Percentiles rank a stretch among this genome's conserved stretches.
These are phyloP conservation scores for Actenoides lindsayi DNA, from an alignment of 2,113 vertebrate genomes.

Conservation along the genomic window DNA sequence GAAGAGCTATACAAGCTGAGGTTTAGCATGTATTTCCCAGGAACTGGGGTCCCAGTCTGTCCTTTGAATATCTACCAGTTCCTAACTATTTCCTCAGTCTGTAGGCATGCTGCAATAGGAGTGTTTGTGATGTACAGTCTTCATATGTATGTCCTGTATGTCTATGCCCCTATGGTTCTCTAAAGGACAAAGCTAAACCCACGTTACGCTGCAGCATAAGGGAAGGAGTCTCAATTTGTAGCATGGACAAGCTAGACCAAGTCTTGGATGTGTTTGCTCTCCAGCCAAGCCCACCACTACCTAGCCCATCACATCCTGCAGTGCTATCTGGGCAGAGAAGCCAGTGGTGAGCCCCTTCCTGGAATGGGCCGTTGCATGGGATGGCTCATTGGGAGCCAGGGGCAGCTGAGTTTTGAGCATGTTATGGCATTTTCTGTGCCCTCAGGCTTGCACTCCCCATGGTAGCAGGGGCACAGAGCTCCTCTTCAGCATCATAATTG, in stretches of 20 bases:
- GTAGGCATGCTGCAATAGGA: background rate
- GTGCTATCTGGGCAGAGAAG: background rate
- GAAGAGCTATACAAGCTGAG: background rate
- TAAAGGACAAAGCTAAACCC: background rate
- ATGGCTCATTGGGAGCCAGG: background rate
- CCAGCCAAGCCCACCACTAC: background rate
- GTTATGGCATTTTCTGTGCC: background rate
- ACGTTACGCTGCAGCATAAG: background rate
- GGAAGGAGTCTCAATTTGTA: background rate
- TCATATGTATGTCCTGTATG: background rate
- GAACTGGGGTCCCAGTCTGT: background rate
- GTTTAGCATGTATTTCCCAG: background rate
- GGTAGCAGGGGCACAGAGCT: background rate
- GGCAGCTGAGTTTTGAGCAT: background rate
- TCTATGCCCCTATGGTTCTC: background rate
- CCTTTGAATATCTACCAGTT: background rate
- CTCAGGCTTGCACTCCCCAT: background rate
- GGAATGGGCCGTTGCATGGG: background rate
- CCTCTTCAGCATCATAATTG: background rate
- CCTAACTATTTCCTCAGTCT: background rate
- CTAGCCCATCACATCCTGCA: background rate
- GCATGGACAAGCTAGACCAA: background rate
- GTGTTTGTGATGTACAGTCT: background rate
- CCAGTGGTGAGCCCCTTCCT: background rate
- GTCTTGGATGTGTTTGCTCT: background rate